Evolutionary conservation across 2,113 vertebrate genomes (phyloP).

Genomic region (Oxygymnocypris stewartii): DNA sequence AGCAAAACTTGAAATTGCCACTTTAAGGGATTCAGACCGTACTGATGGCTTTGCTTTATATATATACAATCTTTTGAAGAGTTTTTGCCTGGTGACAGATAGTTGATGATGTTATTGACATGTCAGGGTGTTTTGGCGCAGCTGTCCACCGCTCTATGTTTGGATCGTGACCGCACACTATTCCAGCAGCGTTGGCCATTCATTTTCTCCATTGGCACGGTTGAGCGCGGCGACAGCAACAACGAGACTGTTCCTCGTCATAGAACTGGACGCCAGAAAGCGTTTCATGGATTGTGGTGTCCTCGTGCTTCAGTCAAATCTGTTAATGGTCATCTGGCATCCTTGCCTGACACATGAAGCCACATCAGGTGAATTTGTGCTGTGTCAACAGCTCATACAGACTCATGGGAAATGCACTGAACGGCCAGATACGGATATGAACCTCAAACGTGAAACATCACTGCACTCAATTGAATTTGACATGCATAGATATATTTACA

Average conservation of each 20-base stretch:
- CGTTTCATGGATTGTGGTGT: not conserved
- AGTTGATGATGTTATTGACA: not conserved
- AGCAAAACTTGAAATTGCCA: no score
- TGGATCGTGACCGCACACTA: not conserved
- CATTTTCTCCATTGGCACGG: not conserved
- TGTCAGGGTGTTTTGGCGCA: not conserved
- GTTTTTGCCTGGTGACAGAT: not conserved
- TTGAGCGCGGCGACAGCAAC: not conserved
- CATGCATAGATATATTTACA: not conserved
- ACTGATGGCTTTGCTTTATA: not conserved
- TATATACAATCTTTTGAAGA: not conserved
- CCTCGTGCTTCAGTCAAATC: not conserved
- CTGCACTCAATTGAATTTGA: no score
- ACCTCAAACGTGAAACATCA: no score
- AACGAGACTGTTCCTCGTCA: not conserved
- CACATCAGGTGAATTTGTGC: conserved; percentile 11
- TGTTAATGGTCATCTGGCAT: conserved; percentile 16
- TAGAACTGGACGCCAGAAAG: not conserved
- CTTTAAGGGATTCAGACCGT: not conserved
- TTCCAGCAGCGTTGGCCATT: not conserved
- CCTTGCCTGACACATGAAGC: not conserved
- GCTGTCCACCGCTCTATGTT: not conserved
- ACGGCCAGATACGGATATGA: not conserved
- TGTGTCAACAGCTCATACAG: conserved; percentile 49
- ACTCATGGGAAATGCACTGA: conserved; percentile 39